Conservation (phyloP, 2,113 vertebrate species). For the Erythrolamprus reginae region DNA sequence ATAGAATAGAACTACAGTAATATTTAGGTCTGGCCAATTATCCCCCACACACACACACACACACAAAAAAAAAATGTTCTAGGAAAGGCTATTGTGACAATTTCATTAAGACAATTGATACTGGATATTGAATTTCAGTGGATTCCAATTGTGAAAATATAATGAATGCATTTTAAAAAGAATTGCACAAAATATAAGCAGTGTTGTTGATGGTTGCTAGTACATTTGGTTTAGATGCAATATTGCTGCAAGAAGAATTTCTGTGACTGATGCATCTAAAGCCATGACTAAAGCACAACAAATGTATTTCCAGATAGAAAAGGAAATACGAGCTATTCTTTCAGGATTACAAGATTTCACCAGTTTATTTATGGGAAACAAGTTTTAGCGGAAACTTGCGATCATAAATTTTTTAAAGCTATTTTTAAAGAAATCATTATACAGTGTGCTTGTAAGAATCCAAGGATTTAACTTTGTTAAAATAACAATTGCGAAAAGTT, state of each 20-base stretch:
- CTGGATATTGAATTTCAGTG: background rate
- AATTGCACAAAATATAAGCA: background rate
- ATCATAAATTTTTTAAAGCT: background rate
- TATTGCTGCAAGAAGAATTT: background rate
- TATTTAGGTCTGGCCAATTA: no score
- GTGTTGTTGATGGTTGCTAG: background rate
- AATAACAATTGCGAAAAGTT: background rate
- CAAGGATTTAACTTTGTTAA: background rate
- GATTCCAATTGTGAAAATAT: background rate
- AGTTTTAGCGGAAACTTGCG: background rate
- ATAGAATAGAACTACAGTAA: no score
- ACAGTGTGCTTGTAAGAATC: background rate
- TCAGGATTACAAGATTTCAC: background rate
- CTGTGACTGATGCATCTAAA: background rate
- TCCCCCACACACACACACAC: no score
- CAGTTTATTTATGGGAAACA: background rate
- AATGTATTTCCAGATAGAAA: background rate
- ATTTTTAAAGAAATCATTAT: background rate
- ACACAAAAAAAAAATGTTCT: background rate
- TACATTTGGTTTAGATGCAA: background rate
- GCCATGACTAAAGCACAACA: background rate
- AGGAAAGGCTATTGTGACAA: background rate
- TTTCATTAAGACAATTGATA: background rate
- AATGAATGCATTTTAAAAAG: background rate
- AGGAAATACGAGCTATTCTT: background rate